Evolutionary conservation across 2,113 vertebrate genomes (phyloP).

Genomic region (Nannobrachium achirus): DNA sequence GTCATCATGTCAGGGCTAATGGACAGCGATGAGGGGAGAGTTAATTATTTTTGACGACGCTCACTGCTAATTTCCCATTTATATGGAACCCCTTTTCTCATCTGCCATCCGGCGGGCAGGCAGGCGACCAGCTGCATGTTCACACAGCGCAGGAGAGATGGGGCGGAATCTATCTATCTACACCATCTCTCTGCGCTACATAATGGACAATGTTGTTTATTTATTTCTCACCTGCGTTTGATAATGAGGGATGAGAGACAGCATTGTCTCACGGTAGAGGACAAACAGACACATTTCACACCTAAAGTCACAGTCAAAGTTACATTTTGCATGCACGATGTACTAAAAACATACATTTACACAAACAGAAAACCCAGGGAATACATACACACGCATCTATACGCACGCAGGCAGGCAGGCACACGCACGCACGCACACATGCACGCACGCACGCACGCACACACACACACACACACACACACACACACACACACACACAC

Average conservation of each 20-base stretch:
- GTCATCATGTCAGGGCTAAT: slow-evolving; percentile 94
- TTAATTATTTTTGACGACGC: slow-evolving; percentile 97
- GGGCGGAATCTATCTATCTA: slow-evolving; percentile 83
- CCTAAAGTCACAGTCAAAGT: background rate
- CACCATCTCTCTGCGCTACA: slow-evolving; percentile 81
- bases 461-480: background rate
- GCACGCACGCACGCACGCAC: background rate
- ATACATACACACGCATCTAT: background rate
- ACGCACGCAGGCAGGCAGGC: background rate
- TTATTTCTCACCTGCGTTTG: slow-evolving; percentile 4
- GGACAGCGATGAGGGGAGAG: slow-evolving; percentile 86
- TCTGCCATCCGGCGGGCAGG: slow-evolving; percentile 84
- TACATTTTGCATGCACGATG: background rate
- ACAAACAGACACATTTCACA: background rate
- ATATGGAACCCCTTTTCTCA: slow-evolving; percentile 86
- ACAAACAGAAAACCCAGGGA: background rate
- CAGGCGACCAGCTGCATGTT: slow-evolving; percentile 77
- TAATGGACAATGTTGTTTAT: slow-evolving; percentile 67
- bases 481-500: background rate
- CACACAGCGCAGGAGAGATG: slow-evolving; percentile 75
- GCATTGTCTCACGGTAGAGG: slow-evolving; percentile 2
- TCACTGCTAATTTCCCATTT: slow-evolving; percentile 94
- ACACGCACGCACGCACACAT: no score
- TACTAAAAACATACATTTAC: slow-evolving; percentile 9
- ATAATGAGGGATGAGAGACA: slow-evolving; percentile 14